phyloP scores from a whole-genome alignment of 2,888 invertebrate species.

The Thalpophila matura region DNA sequence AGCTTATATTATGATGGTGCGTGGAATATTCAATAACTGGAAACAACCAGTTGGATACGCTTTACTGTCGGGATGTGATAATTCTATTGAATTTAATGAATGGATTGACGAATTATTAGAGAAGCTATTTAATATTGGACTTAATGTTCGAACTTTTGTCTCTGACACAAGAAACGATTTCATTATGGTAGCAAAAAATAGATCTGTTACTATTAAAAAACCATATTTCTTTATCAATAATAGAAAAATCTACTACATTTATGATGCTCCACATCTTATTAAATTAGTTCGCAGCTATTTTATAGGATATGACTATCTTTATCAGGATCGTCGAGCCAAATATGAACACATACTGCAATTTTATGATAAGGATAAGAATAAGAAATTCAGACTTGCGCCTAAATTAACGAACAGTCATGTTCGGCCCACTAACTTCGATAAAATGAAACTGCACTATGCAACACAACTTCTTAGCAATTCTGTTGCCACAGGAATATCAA shows the following conservation, averaged over 20 bases:
- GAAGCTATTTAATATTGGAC: constrained; percentile 57
- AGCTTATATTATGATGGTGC: constrained; percentile 59
- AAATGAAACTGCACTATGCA: constrained; percentile 60
- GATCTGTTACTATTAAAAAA: constrained; percentile 47
- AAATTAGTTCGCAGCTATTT: constrained; percentile 62
- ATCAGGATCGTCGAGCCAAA: constrained; percentile 59
- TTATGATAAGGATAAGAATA: constrained; percentile 58
- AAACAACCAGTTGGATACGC: constrained; percentile 59
- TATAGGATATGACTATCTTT: constrained; percentile 62
- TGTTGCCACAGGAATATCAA: constrained; percentile 62
- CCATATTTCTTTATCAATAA: constrained; percentile 61
- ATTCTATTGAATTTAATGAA: constrained; percentile 34
- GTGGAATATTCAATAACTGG: constrained; percentile 60
- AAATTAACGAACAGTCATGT: constrained; percentile 66
- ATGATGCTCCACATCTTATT: constrained; percentile 65
- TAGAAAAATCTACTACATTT: constrained; percentile 67
- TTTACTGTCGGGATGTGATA: constrained; percentile 50
- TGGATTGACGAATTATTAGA: constrained; percentile 64
- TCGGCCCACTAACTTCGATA: constrained; percentile 61
- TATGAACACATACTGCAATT: constrained; percentile 59
- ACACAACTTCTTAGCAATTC: constrained; percentile 65
- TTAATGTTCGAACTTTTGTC: constrained; percentile 56
- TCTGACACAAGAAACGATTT: constrained; percentile 57
- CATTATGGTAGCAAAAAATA: constrained; percentile 47
- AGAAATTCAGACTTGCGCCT: constrained; percentile 52